Evolutionary conservation across 2,113 vertebrate genomes (phyloP).

Genomic region (Calcarius ornatus): DNA sequence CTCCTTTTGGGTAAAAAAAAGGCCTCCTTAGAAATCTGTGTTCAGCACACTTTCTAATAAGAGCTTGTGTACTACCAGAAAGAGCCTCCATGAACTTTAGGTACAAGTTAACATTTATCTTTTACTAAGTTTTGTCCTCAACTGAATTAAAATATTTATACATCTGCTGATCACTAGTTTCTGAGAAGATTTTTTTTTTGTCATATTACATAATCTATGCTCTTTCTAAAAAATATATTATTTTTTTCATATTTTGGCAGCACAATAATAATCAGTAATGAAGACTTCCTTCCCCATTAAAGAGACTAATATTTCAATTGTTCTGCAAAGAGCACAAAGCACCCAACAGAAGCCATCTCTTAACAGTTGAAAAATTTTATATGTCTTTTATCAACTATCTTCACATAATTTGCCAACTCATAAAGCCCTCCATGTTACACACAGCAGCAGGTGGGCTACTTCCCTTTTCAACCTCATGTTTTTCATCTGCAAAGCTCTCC

Average conservation of each 20-base stretch:
- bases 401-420: not conserved
- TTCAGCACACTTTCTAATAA: not conserved
- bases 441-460: not conserved
- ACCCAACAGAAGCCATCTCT: not conserved
- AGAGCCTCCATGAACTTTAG: not conserved
- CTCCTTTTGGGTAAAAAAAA: not conserved
- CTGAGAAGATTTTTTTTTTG: not conserved
- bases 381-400: not conserved
- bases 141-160: not conserved
- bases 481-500: not conserved
- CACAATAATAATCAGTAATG: not conserved
- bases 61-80: not conserved
- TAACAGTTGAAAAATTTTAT: not conserved
- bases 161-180: not conserved
- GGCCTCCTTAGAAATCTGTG: not conserved
- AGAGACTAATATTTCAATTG: not conserved
- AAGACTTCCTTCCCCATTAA: not conserved
- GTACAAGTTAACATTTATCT: not conserved
- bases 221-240: not conserved
- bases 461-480: not conserved
- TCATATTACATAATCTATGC: not conserved
- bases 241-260: not conserved
- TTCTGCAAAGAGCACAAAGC: not conserved
- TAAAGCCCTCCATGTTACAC: not conserved
- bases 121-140: not conserved